Evolutionary conservation across 2,888 invertebrate genomes (phyloP), one percentile per base, ranked within the genome.

Genomic region (Nasonia oneida): DNA sequence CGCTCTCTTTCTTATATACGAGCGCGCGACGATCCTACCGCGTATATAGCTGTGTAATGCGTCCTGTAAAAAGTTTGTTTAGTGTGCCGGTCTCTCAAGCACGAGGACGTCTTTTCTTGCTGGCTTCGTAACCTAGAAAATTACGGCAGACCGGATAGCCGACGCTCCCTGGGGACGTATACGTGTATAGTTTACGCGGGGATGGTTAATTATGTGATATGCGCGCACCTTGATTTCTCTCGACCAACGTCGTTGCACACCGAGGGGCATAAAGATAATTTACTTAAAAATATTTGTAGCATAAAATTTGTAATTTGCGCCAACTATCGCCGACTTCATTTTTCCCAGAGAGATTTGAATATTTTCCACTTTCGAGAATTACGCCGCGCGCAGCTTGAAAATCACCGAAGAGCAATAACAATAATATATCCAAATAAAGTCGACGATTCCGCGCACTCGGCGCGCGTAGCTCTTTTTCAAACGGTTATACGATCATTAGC

Each of bases 41-140:
- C 10, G 10, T 12, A 47, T 12, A 47, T 61, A n/a, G 57, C 57
- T 61, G n/a, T 74, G 71, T 78, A 74, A 79, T 84, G 33, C 39
- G 61, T 64, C 78, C 64, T 78, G 78, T 83, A 78, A 83, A 83
- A 83, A 73, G 78, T 78, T 83, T 78, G 73, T 77, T 83, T 77
- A 78, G 83, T 84, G 42, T 12, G 47, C 10, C 47, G 10, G 47
- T 39, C 23, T 64, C 23, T 33, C 61, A 14, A 67, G 67, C 67
- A 23, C 12, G 33, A 29, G 67, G 33, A 33, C 67, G 23, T 67
- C 67, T 47, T 23, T 39, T 82, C 33, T 82, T 75, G 33, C 50
- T 37, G 10, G 61, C 50, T 77, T 70, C 23, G 15, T 78, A 83
- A 83, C 83, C 83, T 33, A 83, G 73, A 83, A 83, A 83, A 83